phyloP scores from a whole-genome alignment of 2,797 vertebrate species.

The Myotis myotis region DNA sequence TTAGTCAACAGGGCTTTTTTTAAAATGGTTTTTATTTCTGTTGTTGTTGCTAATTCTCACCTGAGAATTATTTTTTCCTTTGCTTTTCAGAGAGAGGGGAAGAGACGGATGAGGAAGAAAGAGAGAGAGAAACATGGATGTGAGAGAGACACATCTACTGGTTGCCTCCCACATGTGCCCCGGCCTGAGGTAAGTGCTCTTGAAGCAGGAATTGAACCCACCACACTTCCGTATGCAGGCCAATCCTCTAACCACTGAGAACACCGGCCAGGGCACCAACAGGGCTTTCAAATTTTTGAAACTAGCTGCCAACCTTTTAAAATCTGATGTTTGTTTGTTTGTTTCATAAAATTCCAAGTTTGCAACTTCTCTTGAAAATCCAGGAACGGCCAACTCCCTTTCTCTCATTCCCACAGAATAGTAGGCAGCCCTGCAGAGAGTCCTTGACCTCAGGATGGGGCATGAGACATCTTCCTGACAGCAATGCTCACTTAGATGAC shows the following conservation, averaged over 20 bases:
- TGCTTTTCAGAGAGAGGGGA: background rate
- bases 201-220: background rate
- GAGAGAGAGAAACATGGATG: background rate
- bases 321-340: background rate
- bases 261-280: background rate
- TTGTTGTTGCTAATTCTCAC: too few relatives aligned
- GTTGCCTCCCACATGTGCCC: background rate
- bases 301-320: background rate
- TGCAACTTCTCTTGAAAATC: background rate
- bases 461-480: background rate
- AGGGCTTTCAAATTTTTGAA: background rate
- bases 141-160: background rate
- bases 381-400: background rate
- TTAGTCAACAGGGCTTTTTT: background rate
- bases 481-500: too few relatives aligned
- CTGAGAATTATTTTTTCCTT: background rate
- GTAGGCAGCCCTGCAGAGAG: background rate
- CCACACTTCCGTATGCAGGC: too few relatives aligned
- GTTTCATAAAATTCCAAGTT: background rate
- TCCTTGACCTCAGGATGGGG: fast-evolving
- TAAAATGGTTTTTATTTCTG: background rate
- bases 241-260: background rate
- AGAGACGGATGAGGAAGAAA: background rate
- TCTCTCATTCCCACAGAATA: background rate
- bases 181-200: background rate